phyloP scores from a whole-genome alignment of 2,113 vertebrate genomes.

The Hylia prasina region DNA sequence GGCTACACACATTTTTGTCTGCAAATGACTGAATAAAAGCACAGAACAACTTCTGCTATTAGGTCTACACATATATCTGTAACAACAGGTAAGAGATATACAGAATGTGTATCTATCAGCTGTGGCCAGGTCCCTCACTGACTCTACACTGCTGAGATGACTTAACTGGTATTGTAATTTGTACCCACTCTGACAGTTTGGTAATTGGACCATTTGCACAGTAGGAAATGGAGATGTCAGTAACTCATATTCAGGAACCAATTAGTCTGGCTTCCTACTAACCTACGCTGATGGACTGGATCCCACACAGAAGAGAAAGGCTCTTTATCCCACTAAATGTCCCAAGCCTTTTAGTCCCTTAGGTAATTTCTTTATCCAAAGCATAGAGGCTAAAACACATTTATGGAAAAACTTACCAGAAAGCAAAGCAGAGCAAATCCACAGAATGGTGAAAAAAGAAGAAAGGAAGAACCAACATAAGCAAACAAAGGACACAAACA shows the following conservation, averaged over 20 bases:
- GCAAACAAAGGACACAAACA: background rate
- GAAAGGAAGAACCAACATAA: constrained; percentile 16
- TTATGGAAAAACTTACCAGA: background rate
- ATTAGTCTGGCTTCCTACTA: background rate
- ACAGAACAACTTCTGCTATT: background rate
- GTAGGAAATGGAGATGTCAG: background rate
- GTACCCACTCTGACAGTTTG: background rate
- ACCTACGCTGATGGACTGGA: background rate
- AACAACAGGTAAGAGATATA: background rate
- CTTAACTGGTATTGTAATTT: background rate
- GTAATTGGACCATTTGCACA: background rate
- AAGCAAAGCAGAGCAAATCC: constrained; percentile 29
- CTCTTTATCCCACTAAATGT: background rate
- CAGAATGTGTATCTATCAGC: background rate
- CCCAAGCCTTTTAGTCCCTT: background rate
- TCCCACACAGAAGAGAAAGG: background rate
- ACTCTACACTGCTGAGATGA: background rate
- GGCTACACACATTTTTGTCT: background rate
- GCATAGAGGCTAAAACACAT: background rate
- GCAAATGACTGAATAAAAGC: background rate
- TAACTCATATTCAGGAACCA: background rate
- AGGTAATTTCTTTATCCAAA: background rate
- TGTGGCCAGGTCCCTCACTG: background rate
- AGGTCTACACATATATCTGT: background rate
- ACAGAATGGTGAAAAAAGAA: background rate